These are phyloP conservation scores for Polyodon spathula DNA, from an alignment of 2,113 vertebrate species.

Conservation along the genomic window DNA sequence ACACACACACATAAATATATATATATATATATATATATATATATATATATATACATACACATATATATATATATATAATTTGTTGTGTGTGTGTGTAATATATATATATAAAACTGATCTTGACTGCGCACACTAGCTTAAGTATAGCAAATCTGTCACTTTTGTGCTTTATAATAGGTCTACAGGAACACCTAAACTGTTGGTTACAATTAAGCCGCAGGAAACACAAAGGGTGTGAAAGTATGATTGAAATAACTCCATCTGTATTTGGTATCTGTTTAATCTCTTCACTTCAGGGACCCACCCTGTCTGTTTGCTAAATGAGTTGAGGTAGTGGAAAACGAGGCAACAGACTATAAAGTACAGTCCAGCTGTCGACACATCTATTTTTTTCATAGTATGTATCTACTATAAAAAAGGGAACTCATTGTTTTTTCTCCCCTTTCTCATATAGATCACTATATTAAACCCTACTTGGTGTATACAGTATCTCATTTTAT, in stretches of 20 bases:
- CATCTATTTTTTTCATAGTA: too few species aligned
- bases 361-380: neutral
- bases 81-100: too few species aligned
- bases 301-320: neutral
- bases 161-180: neutral
- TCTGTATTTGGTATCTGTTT: neutral
- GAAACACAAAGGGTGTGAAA: constrained; percentile 1
- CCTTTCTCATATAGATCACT: too few species aligned
- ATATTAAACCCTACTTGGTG: too few species aligned
- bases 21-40: neutral
- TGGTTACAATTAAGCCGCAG: neutral
- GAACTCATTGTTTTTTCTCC: too few species aligned
- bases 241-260: neutral
- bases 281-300: neutral
- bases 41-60: neutral
- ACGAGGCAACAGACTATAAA: neutral
- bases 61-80: too few species aligned
- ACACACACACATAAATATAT: neutral
- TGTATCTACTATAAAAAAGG: too few species aligned
- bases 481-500: too few species aligned
- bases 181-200: neutral
- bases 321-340: neutral
- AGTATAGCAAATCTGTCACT: too few species aligned
- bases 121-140: too few species aligned
- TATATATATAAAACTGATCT: too few species aligned